Evolutionary conservation across 2,113 vertebrate species (phyloP).

Genomic region (Okapia johnstoni): DNA sequence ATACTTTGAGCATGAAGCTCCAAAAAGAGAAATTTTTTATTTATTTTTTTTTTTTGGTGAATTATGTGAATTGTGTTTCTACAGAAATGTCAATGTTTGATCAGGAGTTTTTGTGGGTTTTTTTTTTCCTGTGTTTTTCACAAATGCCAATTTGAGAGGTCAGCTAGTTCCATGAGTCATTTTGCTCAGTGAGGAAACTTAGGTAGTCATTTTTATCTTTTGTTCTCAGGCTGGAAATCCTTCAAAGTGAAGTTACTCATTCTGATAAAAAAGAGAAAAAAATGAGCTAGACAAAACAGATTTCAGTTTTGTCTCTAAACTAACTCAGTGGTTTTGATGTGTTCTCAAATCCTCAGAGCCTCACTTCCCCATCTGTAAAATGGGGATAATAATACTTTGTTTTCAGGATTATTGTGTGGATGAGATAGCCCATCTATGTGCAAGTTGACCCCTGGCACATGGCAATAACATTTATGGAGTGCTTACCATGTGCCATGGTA

Average conservation of each 20-base stretch:
- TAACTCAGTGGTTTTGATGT: not conserved
- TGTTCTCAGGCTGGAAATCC: slow-evolving; percentile 3
- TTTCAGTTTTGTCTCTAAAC: slow-evolving; percentile 8
- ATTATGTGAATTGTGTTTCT: slow-evolving; percentile 21
- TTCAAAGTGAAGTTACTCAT: slow-evolving; percentile 39
- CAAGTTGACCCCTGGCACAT: not conserved
- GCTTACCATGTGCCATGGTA: not conserved
- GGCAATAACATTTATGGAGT: not conserved
- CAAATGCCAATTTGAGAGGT: slow-evolving; percentile 23
- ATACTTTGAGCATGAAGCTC: not conserved
- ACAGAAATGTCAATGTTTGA: slow-evolving; percentile 39
- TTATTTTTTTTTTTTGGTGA: slow-evolving; percentile 21
- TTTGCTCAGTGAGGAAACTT: slow-evolving; percentile 48
- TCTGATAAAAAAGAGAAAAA: slow-evolving; percentile 25
- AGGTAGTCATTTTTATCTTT: not conserved
- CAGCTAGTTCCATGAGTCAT: slow-evolving; percentile 22
- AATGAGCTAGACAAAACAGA: not conserved
- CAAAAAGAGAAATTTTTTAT: too few relatives aligned
- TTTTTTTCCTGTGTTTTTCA: not conserved
- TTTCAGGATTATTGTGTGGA: not conserved
- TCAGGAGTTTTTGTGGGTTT: not conserved
- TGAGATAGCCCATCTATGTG: not conserved
- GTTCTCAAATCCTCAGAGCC: not conserved
- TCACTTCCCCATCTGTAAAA: not conserved
- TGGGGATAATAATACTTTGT: not conserved